These are phyloP conservation scores for Piprites chloris DNA, from an alignment of 2,113 vertebrate genomes.

Conservation along the genomic window DNA sequence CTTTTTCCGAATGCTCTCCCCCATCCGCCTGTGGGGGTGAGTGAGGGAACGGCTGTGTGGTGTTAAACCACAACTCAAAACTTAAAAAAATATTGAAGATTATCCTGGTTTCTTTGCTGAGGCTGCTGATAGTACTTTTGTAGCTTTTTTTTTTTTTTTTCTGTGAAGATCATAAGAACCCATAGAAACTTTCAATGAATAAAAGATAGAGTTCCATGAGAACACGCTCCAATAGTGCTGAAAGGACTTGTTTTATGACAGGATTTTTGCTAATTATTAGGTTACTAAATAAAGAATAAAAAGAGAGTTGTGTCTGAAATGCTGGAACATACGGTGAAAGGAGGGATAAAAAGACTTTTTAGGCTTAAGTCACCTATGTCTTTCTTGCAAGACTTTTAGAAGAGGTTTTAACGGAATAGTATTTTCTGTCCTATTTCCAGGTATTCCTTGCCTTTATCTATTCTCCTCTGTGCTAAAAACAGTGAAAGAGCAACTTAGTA, in stretches of 20 bases:
- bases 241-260: not conserved
- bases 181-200: not conserved
- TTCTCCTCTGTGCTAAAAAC: too few relatives aligned
- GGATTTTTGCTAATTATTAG: constrained; percentile 1
- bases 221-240: not conserved
- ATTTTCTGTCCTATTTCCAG: not conserved
- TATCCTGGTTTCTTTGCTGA: not conserved
- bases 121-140: not conserved
- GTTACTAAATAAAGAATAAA: constrained; percentile 25
- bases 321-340: not conserved
- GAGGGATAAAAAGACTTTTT: not conserved
- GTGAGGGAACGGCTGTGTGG: not conserved
- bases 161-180: not conserved
- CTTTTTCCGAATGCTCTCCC: not conserved
- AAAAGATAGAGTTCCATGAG: not conserved
- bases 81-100: not conserved
- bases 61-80: not conserved
- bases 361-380: not conserved
- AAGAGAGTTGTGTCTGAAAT: not conserved
- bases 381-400: not conserved
- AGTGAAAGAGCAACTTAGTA: not conserved
- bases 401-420: not conserved
- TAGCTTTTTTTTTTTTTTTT: not conserved
- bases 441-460: not conserved
- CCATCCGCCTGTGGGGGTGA: fast-evolving